These are phyloP conservation scores for Grallaria varia DNA, from an alignment of 2,113 vertebrate genomes.

Conservation along the genomic window DNA sequence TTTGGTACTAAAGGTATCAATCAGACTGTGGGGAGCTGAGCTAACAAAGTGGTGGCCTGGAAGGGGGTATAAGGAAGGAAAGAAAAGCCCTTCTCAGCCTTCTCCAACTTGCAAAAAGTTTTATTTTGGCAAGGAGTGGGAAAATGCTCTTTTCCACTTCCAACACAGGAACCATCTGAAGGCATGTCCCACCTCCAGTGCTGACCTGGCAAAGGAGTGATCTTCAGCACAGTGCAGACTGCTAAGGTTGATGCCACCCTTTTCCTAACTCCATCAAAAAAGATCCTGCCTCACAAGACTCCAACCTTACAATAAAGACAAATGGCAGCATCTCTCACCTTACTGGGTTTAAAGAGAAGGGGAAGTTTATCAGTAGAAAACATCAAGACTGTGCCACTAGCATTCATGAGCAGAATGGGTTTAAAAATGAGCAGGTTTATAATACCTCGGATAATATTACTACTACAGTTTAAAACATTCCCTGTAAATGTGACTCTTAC, in stretches of 20 bases:
- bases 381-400: not conserved
- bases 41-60: not conserved
- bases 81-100: not conserved
- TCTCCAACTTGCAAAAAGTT: not conserved
- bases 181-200: rapidly evolving
- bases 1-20: not conserved
- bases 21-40: not conserved
- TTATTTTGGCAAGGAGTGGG: not conserved
- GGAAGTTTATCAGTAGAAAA: not conserved
- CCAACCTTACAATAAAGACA: not conserved
- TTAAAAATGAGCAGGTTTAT: not conserved
- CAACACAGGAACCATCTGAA: not conserved
- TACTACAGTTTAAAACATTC: not conserved
- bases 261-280: not conserved
- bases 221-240: not conserved
- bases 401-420: not conserved
- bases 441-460: not conserved
- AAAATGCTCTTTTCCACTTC: not conserved
- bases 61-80: not conserved
- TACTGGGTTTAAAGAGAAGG: not conserved
- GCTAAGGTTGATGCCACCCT: not conserved
- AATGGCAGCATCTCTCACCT: not conserved
- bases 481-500: not conserved
- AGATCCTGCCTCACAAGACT: not conserved
- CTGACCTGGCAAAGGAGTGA: not conserved